Evolutionary conservation across 2,113 vertebrate species (phyloP), one percentile per base, ranked within the genome.

Genomic region (Oophaga pumilio): DNA sequence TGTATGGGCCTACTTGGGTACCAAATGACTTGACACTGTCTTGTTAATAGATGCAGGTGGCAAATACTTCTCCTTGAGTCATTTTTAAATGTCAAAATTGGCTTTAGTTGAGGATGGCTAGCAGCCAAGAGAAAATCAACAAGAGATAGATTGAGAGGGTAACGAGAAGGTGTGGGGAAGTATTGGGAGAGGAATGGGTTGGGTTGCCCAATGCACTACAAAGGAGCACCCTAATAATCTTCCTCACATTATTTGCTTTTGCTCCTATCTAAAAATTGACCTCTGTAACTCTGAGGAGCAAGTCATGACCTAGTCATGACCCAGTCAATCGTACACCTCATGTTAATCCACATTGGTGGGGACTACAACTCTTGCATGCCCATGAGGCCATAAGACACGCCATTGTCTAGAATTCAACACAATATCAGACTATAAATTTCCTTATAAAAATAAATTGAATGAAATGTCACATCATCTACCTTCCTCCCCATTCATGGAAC

Each of bases 71-170:
- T 26, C 11, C 49, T 68, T 10, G 50, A 68, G 86, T 82, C 53
- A 80, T 80, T 79, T 77, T 80, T 86, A 56, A 87, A 80, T 62
- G 78, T 68, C 74, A 82, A 87, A 87, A 87, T 82, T 71, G 77
- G 77, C 64, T 50, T 87, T 56, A 81, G 56, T 26, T 17, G 11
- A 28, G 50, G 52, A 22, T 82, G 86, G 86, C 66, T 3, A 1
- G 14, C 78, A 11, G 86, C 66, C 78, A 73, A 80, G 52, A 26
- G 68, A 74, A 82, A 53, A 87, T 74, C 28, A 87, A 60, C 78
- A 17, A 71, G 66, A 87, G 56, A 28, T 33, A 68, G 66, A 80
- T 74, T 8, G 24, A 50, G n/a, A 77, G 59, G 85, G 68, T 50
- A 57, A 56, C 43, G 71, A 43, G 71, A 50, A 74, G 22, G 71